These are phyloP conservation scores for Phthorimaea operculella DNA, from an alignment of 1,140 invertebrate species.

Conservation along the genomic window DNA sequence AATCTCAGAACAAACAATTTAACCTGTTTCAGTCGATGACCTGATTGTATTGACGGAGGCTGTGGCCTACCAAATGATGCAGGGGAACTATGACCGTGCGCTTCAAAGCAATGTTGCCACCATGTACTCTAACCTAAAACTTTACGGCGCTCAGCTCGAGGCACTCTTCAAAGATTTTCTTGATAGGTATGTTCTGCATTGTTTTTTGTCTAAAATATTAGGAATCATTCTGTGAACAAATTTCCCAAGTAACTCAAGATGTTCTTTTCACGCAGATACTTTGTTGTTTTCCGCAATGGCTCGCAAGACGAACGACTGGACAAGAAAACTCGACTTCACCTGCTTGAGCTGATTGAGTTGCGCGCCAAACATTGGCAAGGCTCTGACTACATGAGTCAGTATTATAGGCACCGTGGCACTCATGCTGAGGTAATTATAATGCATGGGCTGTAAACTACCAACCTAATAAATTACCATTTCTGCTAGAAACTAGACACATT, in stretches of 20 bases:
- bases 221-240: no score
- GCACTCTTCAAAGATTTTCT: conserved; percentile 78
- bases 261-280: conserved; percentile 55
- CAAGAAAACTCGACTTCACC: conserved; percentile 81
- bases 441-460: not conserved
- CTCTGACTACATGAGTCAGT: conserved; percentile 81
- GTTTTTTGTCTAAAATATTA: no score
- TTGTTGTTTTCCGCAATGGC: conserved; percentile 87
- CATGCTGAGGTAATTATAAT: conserved; percentile 73
- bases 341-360: conserved; percentile 89
- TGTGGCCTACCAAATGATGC: conserved; percentile 74
- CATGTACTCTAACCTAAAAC: conserved; percentile 78
- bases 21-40: conserved; percentile 71
- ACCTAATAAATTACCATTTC: no score
- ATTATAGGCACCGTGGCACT: conserved; percentile 83
- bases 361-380: conserved; percentile 87
- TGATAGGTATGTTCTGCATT: conserved; percentile 50
- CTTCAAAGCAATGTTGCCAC: conserved; percentile 72
- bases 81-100: conserved; percentile 69
- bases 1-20: no score
- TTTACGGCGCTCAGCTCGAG: conserved; percentile 79
- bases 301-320: conserved; percentile 85
- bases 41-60: conserved; percentile 77
- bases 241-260: no score
- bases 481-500: no score